A percentile compares a stretch with the other conserved stretches of the same genome.
These are phyloP conservation scores for Eueremaeus valkanovi DNA, from an alignment of 2,888 invertebrate species.

Conservation along the genomic window DNA sequence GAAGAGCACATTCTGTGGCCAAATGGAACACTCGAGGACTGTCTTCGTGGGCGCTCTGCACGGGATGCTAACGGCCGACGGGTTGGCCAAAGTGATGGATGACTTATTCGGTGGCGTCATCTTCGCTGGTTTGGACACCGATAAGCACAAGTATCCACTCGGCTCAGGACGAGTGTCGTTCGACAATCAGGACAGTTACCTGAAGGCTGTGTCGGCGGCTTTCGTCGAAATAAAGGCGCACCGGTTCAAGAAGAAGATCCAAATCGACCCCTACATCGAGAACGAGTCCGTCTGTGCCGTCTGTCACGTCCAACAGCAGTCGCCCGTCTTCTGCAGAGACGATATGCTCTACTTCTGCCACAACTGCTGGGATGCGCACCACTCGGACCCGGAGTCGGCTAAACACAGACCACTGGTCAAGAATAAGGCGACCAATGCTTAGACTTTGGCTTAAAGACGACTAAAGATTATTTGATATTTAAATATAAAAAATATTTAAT, in stretches of 20 bases:
- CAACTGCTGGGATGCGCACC: constrained; percentile 87
- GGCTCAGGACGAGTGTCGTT: constrained; percentile 94
- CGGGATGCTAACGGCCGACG: constrained; percentile 93
- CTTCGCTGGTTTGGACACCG: constrained; percentile 92
- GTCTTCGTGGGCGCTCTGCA: constrained; percentile 94
- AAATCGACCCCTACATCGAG: constrained; percentile 95
- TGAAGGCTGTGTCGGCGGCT: constrained; percentile 88
- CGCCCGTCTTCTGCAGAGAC: constrained; percentile 94
- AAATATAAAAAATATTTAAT: no score
- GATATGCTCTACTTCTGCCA: constrained; percentile 90
- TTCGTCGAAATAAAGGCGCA: constrained; percentile 89
- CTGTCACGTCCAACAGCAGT: constrained; percentile 77
- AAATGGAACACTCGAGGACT: constrained; percentile 83
- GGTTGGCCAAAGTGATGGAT: constrained; percentile 87
- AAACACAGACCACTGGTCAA: constrained; percentile 75
- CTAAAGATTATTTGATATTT: no score
- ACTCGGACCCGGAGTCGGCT: constrained; percentile 63
- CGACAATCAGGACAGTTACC: constrained; percentile 82
- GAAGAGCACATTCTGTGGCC: constrained; percentile 55
- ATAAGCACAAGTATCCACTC: constrained; percentile 96
- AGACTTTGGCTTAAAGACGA: not conserved
- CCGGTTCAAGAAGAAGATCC: constrained; percentile 92
- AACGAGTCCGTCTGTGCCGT: constrained; percentile 89
- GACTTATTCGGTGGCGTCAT: constrained; percentile 92
- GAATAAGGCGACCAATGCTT: constrained; percentile 47